These are phyloP conservation scores for Sialia sialis DNA, from an alignment of 2,113 vertebrate genomes.

Conservation along the genomic window DNA sequence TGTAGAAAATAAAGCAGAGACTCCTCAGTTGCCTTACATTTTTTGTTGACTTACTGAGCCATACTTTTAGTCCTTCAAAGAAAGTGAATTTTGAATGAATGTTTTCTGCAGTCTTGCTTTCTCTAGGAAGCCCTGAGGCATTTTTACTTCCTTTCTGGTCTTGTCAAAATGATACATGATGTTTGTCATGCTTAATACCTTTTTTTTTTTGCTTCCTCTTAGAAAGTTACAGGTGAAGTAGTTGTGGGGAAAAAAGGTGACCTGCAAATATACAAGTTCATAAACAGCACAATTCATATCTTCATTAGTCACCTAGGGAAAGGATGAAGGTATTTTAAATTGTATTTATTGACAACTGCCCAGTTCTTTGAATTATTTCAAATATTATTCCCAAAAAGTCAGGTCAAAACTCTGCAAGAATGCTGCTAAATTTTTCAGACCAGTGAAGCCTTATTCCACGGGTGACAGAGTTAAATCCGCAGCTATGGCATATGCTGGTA, in stretches of 20 bases:
- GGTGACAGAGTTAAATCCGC: neutral
- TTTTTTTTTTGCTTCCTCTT: neutral
- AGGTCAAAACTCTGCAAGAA: neutral
- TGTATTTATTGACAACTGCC: neutral
- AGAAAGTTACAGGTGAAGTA: neutral
- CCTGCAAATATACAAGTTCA: neutral
- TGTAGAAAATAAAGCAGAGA: neutral
- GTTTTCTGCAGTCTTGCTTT: neutral
- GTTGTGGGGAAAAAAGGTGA: neutral
- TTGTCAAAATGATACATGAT: neutral
- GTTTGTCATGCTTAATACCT: fast-evolving
- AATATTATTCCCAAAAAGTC: neutral
- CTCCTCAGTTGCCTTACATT: neutral
- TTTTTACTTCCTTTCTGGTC: neutral
- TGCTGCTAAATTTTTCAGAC: neutral
- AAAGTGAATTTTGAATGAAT: neutral
- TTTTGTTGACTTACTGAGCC: neutral
- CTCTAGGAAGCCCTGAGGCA: neutral
- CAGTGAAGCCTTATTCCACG: neutral
- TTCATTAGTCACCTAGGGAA: neutral
- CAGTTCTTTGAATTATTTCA: neutral
- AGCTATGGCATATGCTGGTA: neutral
- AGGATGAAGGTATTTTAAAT: neutral
- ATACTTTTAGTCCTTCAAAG: neutral
- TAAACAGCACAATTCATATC: neutral